These are phyloP conservation scores for Aphrophora alni DNA, from an alignment of 2,888 invertebrate species.

Conservation along the genomic window DNA sequence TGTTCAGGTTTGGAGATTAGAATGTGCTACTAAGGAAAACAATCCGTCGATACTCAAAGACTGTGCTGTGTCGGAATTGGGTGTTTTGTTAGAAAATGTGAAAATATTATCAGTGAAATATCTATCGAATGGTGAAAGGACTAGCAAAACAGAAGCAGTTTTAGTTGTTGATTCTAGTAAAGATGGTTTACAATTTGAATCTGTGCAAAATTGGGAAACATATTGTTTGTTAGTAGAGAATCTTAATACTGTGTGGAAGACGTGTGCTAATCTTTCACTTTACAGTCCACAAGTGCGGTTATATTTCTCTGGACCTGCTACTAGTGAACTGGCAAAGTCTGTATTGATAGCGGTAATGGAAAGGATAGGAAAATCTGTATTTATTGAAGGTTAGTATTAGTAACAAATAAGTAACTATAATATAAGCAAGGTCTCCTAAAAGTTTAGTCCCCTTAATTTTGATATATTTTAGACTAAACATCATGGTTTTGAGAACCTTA, in stretches of 20 bases:
- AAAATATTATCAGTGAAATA: background rate
- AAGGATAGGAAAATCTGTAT: constrained; percentile 14
- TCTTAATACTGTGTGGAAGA: constrained; percentile 62
- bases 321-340: constrained; percentile 58
- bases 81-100: constrained; percentile 22
- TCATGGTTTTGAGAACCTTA: too few species aligned
- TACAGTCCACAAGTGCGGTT: constrained; percentile 64
- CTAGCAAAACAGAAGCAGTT: background rate
- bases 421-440: too few species aligned
- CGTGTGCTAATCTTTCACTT: constrained; percentile 61
- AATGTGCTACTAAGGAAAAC: constrained; percentile 52
- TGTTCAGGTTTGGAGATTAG: constrained; percentile 60
- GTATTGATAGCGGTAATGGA: constrained; percentile 58
- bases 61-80: constrained; percentile 15
- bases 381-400: constrained; percentile 30
- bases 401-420: too few species aligned
- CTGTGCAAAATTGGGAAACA: constrained; percentile 29
- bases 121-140: background rate
- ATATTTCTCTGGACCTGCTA: constrained; percentile 58
- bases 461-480: too few species aligned
- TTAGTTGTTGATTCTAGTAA: background rate
- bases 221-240: constrained; percentile 58
- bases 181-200: constrained; percentile 18
- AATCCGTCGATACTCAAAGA: background rate
- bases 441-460: too few species aligned